Evolutionary conservation across 2,113 vertebrate species (phyloP), one percentile per base, ranked within the genome.

Genomic region (Coptodon bakossiorum): DNA sequence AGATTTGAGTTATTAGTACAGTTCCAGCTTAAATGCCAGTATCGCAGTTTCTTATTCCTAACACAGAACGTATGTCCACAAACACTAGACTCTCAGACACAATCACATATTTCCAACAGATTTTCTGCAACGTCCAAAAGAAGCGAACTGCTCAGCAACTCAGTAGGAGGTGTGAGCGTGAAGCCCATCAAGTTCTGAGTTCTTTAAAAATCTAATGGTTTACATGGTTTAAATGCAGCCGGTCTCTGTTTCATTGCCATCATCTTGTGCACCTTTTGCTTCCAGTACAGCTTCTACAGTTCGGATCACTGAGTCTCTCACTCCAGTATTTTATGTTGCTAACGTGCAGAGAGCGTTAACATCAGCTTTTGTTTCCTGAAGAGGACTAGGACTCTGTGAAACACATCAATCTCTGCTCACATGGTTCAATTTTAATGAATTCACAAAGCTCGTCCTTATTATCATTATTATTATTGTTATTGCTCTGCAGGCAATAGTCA

Each of bases 111-210:
- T 73, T 73, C 2, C 22, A 73, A 48, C 1, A 48, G 22, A 73
- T 45, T 73, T 27, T 0, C 40, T 48, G 68, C 68, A 73, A 48
- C 8, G 1, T 48, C 68, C 3, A 76, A 29, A 76, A 48, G 22
- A 48, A 76, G 40, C 0, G 6, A 45, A 76, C 7, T 29, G 40
- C 40, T 76, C 40, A 17, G 22, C 13, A 27, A 0, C 40, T 45
- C 22, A 10, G 8, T 73, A 73, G 68, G 66, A 45, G 3, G 8
- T 29, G 22, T 73, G 68, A 45, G 3, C 6, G 14, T 40, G 11
- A 68, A 68, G 34, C 34, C 0, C 68, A 27, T 73, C 13, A 0
- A 1, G 5, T 16, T 43, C 12, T 40, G 66, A 40, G 12, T 24
- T 10, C 13, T 24, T 43, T 43, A 45, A 27, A 45, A 0, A 45